Conservation (phyloP, 2,797 vertebrate genomes). For the Bufotes viridis region DNA sequence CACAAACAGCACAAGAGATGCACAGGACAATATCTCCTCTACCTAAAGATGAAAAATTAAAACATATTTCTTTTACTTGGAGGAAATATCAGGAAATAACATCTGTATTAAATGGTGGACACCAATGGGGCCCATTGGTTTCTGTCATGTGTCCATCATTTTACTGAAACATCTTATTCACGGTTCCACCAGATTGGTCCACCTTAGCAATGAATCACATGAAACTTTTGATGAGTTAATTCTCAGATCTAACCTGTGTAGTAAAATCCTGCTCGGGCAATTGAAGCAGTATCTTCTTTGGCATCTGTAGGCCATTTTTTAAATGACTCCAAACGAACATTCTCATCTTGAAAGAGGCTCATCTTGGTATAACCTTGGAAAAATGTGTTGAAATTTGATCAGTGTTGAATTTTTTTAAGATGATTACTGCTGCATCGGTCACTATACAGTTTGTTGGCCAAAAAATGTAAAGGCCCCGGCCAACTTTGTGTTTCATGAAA, state of each 20-base stretch:
- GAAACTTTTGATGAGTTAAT: too few species aligned
- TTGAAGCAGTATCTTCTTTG: slow-evolving; percentile 23
- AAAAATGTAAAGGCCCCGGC: background rate
- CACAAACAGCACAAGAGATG: slow-evolving; percentile 53
- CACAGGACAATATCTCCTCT: slow-evolving; percentile 2
- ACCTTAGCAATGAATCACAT: too few species aligned
- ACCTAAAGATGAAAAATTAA: background rate
- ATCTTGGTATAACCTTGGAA: background rate
- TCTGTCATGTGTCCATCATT: too few species aligned
- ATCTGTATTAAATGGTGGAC: too few species aligned
- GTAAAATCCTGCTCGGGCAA: slow-evolving; percentile 59
- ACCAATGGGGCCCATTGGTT: too few species aligned
- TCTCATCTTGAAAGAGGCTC: slow-evolving; percentile 60
- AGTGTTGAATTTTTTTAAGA: background rate
- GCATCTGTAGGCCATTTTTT: slow-evolving; percentile 62
- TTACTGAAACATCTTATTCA: too few species aligned
- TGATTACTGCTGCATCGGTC: background rate
- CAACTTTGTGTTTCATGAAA: too few species aligned
- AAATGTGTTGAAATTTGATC: background rate
- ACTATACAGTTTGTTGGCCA: background rate
- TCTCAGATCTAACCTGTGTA: slow-evolving; percentile 49
- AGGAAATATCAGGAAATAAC: too few species aligned
- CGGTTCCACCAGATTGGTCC: too few species aligned
- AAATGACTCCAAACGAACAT: slow-evolving; percentile 56
- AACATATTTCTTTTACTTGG: background rate